Evolutionary conservation across 2,888 invertebrate genomes (phyloP).

Genomic region (Metacarcinus magister): DNA sequence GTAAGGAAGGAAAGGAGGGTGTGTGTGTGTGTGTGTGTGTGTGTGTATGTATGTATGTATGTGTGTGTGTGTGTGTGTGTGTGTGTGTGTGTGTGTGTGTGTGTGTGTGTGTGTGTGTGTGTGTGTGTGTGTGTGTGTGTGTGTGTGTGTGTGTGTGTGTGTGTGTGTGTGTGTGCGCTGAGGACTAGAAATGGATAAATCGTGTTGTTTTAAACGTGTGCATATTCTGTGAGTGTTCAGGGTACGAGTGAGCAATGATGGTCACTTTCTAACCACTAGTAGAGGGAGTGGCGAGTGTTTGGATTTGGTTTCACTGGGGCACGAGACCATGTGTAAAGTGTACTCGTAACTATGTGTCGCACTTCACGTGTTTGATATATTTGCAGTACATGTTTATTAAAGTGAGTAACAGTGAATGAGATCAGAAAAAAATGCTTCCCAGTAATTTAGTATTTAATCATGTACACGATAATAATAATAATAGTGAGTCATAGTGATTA

Average conservation of each 20-base stretch:
- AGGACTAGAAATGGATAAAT: not conserved
- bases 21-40: no score
- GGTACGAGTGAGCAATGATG: not conserved
- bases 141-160: no score
- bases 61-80: no score
- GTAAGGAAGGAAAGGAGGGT: not conserved
- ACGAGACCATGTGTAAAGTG: not conserved
- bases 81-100: no score
- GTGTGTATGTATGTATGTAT: no score
- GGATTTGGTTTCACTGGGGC: not conserved
- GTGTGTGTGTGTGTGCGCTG: not conserved
- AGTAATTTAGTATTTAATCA: not conserved
- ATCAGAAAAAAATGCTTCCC: not conserved
- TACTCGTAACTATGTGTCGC: not conserved
- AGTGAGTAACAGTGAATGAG: not conserved
- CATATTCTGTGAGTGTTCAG: not conserved
- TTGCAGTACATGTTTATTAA: not conserved
- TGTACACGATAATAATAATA: not conserved
- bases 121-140: no score
- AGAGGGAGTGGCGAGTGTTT: not conserved
- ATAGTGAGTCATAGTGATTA: not conserved
- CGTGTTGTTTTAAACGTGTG: not conserved
- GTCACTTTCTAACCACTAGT: slow-evolving; percentile 16
- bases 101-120: no score
- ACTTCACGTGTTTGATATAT: not conserved